Base-by-base conservation (phyloP, 2,888 invertebrate species). In the Diploptera punctata region DNA sequence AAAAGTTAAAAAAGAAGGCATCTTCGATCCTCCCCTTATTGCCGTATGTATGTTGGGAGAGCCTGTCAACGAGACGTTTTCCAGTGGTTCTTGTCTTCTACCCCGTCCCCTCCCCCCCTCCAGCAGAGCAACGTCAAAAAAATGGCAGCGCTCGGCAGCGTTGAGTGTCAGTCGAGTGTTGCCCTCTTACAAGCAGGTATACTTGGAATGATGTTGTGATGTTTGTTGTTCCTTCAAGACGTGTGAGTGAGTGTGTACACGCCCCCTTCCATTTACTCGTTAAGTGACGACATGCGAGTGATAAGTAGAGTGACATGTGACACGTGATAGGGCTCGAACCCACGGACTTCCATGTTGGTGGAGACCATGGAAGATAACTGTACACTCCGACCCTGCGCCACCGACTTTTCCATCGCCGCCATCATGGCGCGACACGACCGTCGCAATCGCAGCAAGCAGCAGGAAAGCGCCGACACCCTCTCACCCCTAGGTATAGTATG, bases 361-460 rank as follows among this genome's bases (percentile, higher is more conserved):
- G 21, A 19, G 13, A 31, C 31, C 68, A 75, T 75, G 75, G 75
- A 75, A 33, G 75, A 75, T 10, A 73, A 75, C 62, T 75, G 75
- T 60, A 68, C 75, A 47, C 61, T 75, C 82, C 84, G 91, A 81
- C 91, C 92, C 78, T 91, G 93, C 86, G 95, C 95, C 84, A 97
- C 97, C 77, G 97, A 97, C 87, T 97, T 97, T 88, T 95, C 95
- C 84, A 97, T 97, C 80, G 96, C 95, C 75, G 96, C 96, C 80
- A 96, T 97, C 83, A 97, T 97, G 94, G 94, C 95, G 82, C 87
- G 92, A 79, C 84, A 90, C 81, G 86, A 82, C 68, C 78, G 78
- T 19, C 78, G 77, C 54, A 77, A 77, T 29, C 75, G 72, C 77
- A 80, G 73, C 80, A 81, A 77, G 68, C 67, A 67, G 57, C 68